Evolutionary conservation across 1,140 invertebrate genomes (phyloP).

Genomic region (Ganaspis sp.): DNA sequence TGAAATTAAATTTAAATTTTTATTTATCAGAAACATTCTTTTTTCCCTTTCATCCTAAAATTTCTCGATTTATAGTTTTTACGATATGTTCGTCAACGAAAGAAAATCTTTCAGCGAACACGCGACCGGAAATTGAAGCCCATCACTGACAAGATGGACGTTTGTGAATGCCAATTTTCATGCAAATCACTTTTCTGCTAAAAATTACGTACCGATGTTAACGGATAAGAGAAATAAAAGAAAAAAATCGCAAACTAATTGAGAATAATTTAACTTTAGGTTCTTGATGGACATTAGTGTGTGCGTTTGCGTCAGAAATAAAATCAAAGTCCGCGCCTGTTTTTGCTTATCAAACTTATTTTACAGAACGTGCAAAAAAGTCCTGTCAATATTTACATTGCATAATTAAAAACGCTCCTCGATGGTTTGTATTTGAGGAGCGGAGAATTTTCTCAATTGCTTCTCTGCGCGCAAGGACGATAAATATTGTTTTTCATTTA

Average conservation of each 20-base stretch:
- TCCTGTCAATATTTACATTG: constrained; percentile 33
- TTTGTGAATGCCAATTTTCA: constrained; percentile 23
- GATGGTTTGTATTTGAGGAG: constrained; percentile 27
- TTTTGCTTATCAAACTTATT: background rate
- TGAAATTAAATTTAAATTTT: background rate
- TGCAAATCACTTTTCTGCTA: background rate
- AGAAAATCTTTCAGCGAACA: constrained; percentile 4
- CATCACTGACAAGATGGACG: background rate
- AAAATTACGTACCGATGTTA: constrained; percentile 4
- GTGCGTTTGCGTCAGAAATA: background rate
- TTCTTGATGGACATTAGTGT: background rate
- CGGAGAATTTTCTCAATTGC: background rate
- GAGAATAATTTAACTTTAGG: constrained; percentile 1
- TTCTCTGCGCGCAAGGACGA: constrained; percentile 10
- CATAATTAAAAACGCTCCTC: constrained; percentile 38
- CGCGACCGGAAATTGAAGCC: constrained; percentile 1
- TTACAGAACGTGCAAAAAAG: background rate
- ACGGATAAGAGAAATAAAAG: background rate
- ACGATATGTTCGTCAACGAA: background rate
- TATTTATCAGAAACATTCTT: background rate
- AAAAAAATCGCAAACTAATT: background rate
- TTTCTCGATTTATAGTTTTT: background rate
- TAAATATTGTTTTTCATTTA: constrained; percentile 41
- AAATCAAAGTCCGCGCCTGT: background rate
- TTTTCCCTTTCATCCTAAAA: background rate